phyloP scores from a whole-genome alignment of 2,797 vertebrate genomes.

The Rhynchotus rufescens region DNA sequence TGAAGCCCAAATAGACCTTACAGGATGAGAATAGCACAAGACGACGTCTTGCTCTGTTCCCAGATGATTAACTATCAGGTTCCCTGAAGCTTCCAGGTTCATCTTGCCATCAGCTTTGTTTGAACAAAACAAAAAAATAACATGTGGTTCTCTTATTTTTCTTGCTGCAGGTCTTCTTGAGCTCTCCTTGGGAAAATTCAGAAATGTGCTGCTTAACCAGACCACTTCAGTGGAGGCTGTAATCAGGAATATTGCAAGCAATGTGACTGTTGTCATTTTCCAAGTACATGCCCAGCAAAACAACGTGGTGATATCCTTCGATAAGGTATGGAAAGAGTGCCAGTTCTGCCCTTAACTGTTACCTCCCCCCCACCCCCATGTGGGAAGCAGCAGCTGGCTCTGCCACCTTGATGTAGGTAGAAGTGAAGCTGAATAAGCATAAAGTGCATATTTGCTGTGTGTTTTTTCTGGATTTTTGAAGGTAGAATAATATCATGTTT shows the following conservation, averaged over 20 bases:
- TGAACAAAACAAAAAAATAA: neutral
- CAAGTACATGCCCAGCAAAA: constrained; percentile 90
- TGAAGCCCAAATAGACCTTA: neutral
- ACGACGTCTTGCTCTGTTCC: neutral
- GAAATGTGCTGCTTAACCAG: constrained; percentile 84
- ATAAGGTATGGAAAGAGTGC: constrained; percentile 78
- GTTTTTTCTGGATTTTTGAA: neutral
- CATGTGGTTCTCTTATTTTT: neutral
- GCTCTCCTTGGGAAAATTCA: constrained; percentile 89
- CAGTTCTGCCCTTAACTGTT: neutral
- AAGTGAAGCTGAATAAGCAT: neutral
- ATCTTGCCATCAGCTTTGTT: neutral
- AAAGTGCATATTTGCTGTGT: neutral
- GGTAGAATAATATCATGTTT: neutral
- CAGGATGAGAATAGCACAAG: neutral
- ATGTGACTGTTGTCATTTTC: constrained; percentile 86
- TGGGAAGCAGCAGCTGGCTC: neutral
- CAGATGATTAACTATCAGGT: neutral
- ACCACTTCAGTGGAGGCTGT: constrained; percentile 86
- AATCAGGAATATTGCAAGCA: constrained; percentile 83
- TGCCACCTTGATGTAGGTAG: neutral
- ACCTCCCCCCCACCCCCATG: neutral
- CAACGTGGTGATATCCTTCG: constrained; percentile 89
- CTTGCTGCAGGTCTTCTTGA: constrained; percentile 83
- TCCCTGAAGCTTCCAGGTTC: neutral